Percentiles rank a stretch among this genome's conserved stretches.
These are phyloP conservation scores for Drosophila subpulchrella DNA, from an alignment of 1,140 invertebrate genomes.

Conservation along the genomic window DNA sequence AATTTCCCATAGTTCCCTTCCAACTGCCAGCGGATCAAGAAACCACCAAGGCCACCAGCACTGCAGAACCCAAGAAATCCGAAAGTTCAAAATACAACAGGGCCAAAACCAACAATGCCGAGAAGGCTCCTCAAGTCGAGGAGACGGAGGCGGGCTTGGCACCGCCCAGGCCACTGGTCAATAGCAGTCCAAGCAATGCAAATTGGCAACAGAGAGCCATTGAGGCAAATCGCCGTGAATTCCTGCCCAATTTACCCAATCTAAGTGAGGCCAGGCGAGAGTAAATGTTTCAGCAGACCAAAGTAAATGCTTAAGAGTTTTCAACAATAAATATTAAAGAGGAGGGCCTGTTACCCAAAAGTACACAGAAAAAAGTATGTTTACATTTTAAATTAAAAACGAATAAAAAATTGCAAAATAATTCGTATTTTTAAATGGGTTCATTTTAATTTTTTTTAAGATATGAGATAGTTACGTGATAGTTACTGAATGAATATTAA, in stretches of 20 bases:
- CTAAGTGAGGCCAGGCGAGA: conserved; percentile 35
- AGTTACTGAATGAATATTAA: too few relatives aligned
- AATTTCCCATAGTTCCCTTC: conserved; percentile 73
- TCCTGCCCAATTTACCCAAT: conserved; percentile 68
- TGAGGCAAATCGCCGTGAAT: conserved; percentile 74
- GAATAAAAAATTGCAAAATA: neutral
- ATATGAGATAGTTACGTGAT: too few relatives aligned
- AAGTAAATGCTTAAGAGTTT: conserved; percentile 30
- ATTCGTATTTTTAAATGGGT: too few relatives aligned
- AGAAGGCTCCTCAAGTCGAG: conserved; percentile 64
- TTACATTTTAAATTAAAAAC: too few relatives aligned
- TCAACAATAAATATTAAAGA: conserved; percentile 15
- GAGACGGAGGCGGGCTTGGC: conserved; percentile 17
- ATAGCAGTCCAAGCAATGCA: conserved; percentile 26
- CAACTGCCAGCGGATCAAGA: conserved; percentile 49
- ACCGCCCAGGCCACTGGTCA: conserved; percentile 54
- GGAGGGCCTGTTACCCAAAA: neutral
- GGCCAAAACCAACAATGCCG: conserved; percentile 67
- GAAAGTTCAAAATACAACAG: conserved; percentile 48
- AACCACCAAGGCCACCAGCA: conserved; percentile 16
- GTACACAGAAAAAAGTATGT: neutral
- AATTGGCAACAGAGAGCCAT: conserved; percentile 72
- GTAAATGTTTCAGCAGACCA: conserved; percentile 20
- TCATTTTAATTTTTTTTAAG: too few relatives aligned
- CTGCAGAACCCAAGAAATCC: neutral